Conservation (phyloP, 2,113 vertebrate species). For the Gymnobelideus leadbeateri region DNA sequence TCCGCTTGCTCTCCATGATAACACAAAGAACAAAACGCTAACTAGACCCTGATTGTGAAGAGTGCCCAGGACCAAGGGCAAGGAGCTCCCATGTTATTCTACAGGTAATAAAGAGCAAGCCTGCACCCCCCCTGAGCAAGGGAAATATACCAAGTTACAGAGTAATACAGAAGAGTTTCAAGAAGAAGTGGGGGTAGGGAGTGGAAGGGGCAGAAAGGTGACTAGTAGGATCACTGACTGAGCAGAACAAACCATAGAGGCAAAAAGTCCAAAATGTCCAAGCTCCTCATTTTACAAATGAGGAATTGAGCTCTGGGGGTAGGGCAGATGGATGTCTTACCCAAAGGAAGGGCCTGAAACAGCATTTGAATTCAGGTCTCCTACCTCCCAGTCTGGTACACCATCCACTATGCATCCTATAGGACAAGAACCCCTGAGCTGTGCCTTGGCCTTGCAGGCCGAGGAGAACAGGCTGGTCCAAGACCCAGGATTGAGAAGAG, state of each 20-base stretch:
- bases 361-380: too few species aligned
- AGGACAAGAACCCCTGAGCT: not conserved
- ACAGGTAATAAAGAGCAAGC: not conserved
- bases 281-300: not conserved
- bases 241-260: not conserved
- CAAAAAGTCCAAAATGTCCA: not conserved
- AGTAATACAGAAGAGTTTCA: not conserved
- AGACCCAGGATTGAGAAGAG: not conserved
- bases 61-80: too few species aligned
- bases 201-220: not conserved
- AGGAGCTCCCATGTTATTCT: not conserved
- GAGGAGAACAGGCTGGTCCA: not conserved
- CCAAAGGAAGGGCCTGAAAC: too few species aligned
- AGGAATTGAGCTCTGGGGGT: too few species aligned
- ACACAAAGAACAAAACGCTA: not conserved
- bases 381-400: not conserved
- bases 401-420: not conserved
- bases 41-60: not conserved
- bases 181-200: not conserved
- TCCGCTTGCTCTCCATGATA: not conserved
- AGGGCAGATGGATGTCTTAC: too few species aligned
- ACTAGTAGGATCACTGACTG: not conserved
- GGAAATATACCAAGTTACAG: not conserved
- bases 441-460: not conserved
- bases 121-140: too few species aligned